Conservation (phyloP, 2,797 vertebrate species). For the Cossypha dichroa region DNA sequence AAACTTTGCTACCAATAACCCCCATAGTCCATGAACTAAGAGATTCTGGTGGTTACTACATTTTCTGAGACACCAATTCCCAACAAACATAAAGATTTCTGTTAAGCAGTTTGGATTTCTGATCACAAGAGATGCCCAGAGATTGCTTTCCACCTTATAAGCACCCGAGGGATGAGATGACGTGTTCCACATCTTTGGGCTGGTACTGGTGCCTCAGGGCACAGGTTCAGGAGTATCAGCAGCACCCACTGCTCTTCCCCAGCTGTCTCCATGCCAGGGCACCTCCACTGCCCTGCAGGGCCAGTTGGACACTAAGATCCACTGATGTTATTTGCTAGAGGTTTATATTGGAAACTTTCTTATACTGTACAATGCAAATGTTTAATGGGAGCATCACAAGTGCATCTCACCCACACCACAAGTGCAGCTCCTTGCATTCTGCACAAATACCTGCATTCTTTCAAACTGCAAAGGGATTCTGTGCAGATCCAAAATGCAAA, state of each 20-base stretch:
- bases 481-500: background rate
- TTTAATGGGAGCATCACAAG: background rate
- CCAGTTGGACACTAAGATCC: background rate
- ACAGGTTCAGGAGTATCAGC: background rate
- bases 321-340: background rate
- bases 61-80: background rate
- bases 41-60: background rate
- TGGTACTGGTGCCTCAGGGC: background rate
- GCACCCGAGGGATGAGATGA: background rate
- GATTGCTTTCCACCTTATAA: background rate
- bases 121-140: background rate
- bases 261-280: background rate
- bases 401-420: background rate
- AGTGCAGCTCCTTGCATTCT: rapidly evolving
- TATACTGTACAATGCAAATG: too few species aligned
- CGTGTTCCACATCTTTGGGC: background rate
- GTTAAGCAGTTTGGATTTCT: background rate
- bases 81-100: background rate
- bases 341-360: background rate
- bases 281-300: background rate
- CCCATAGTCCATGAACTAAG: background rate
- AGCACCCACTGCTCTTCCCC: background rate
- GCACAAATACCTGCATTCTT: background rate
- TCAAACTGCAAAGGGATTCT: background rate
- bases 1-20: background rate